Percentiles rank a stretch among this genome's conserved stretches.
These are phyloP conservation scores for Hermetia illucens DNA, from an alignment of 1,140 invertebrate genomes.

Conservation along the genomic window DNA sequence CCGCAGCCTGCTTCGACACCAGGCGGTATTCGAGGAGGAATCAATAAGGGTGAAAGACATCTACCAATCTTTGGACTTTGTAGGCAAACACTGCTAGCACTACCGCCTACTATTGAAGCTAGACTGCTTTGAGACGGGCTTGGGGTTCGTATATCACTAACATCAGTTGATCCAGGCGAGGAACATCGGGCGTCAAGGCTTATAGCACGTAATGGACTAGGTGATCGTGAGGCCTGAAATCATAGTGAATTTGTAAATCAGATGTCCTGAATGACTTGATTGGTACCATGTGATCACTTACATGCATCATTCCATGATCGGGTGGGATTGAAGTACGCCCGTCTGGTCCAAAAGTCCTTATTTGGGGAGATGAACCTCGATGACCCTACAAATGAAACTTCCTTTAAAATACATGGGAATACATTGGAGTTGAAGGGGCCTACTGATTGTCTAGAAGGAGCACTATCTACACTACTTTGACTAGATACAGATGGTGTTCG, in stretches of 20 bases:
- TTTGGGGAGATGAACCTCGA: slow-evolving; percentile 63
- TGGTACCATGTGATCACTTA: too few relatives aligned
- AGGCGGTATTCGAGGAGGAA: slow-evolving; percentile 34
- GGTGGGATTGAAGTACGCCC: slow-evolving; percentile 37
- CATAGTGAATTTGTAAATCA: not conserved
- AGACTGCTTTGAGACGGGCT: slow-evolving; percentile 42
- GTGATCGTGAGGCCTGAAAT: slow-evolving; percentile 39
- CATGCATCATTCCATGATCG: slow-evolving; percentile 22
- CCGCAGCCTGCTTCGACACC: slow-evolving; percentile 28
- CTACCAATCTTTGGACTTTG: slow-evolving; percentile 25
- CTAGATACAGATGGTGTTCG: slow-evolving; percentile 66
- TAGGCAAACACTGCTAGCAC: slow-evolving; percentile 33
- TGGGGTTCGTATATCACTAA: slow-evolving; percentile 27
- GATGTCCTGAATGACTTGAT: too few relatives aligned
- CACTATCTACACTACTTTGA: slow-evolving; percentile 61
- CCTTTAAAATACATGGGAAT: slow-evolving; percentile 2
- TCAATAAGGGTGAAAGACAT: slow-evolving; percentile 55
- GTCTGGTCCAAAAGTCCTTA: slow-evolving; percentile 58
- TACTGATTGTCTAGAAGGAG: slow-evolving; percentile 47
- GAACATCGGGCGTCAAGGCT: slow-evolving; percentile 51
- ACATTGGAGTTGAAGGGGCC: slow-evolving; percentile 12
- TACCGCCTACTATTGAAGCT: slow-evolving; percentile 36
- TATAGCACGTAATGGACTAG: slow-evolving; percentile 57
- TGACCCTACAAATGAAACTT: slow-evolving; percentile 35
- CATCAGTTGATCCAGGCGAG: slow-evolving; percentile 33